Evolutionary conservation across 2,113 vertebrate genomes (phyloP).

Genomic region (Aspiorhynchus laticeps): DNA sequence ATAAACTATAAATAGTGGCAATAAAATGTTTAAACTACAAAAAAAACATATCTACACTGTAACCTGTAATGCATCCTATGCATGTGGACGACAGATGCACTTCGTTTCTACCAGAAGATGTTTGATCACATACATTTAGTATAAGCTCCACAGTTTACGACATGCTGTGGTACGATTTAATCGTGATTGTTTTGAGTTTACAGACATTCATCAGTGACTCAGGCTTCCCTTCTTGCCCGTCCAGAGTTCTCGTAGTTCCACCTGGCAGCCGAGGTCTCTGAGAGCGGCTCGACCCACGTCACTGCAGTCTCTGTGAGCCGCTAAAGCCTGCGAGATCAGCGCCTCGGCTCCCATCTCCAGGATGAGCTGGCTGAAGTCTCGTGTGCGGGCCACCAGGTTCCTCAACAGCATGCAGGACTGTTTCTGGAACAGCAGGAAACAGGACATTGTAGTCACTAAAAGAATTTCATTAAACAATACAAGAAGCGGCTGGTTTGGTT

Average conservation of each 20-base stretch:
- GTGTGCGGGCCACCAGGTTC: slow-evolving; percentile 86
- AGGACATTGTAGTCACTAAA: not conserved
- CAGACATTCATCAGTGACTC: slow-evolving; percentile 71
- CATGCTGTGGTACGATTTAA: not conserved
- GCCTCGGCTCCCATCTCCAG: slow-evolving; percentile 91
- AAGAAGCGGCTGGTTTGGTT: not conserved
- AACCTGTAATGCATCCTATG: not conserved
- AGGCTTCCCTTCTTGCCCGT: slow-evolving; percentile 90
- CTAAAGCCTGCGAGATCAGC: slow-evolving; percentile 83
- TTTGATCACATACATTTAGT: not conserved
- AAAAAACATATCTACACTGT: slow-evolving; percentile 3
- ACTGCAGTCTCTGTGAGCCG: slow-evolving; percentile 80
- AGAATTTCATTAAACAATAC: not conserved
- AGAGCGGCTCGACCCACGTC: slow-evolving; percentile 88
- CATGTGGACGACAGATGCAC: not conserved
- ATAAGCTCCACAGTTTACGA: not conserved
- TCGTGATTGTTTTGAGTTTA: not conserved
- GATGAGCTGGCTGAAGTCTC: slow-evolving; percentile 79
- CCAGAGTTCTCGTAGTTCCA: slow-evolving; percentile 93
- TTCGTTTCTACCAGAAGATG: not conserved
- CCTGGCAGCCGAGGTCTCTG: slow-evolving; percentile 89
- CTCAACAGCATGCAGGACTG: slow-evolving; percentile 93
- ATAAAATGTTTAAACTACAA: not conserved
- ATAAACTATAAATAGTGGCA: not conserved
- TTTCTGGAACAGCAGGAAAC: slow-evolving; percentile 75